Evolutionary conservation across 2,888 invertebrate species (phyloP).

Genomic region (Sinopyrophorus schimmeli): DNA sequence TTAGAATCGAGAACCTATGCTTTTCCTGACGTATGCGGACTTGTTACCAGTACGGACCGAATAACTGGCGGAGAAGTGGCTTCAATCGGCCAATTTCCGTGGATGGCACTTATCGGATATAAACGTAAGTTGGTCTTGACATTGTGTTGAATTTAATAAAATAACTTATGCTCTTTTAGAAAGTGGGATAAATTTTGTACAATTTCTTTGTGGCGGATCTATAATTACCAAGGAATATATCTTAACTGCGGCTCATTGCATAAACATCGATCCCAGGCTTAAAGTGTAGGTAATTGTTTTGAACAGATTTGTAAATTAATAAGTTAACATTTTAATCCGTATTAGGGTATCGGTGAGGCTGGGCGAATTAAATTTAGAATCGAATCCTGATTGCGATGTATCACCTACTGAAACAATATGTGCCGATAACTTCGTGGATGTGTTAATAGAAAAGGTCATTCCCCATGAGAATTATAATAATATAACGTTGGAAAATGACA

Average conservation of each 20-base stretch:
- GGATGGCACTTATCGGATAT: conserved; percentile 61
- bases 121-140: conserved; percentile 33
- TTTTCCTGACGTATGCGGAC: conserved; percentile 36
- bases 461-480: conserved; percentile 46
- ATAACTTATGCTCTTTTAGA: conserved; percentile 19
- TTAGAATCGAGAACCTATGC: background rate
- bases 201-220: conserved; percentile 47
- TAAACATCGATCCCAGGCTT: conserved; percentile 31
- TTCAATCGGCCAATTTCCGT: conserved; percentile 61
- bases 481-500: conserved; percentile 49
- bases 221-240: conserved; percentile 42
- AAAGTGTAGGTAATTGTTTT: conserved; percentile 41
- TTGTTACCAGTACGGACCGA: conserved; percentile 37
- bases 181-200: conserved; percentile 29
- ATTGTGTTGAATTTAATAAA: background rate
- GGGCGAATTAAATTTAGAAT: conserved; percentile 61
- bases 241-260: conserved; percentile 47
- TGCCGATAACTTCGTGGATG: conserved; percentile 45
- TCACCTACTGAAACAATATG: conserved; percentile 36
- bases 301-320: background rate
- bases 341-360: conserved; percentile 61
- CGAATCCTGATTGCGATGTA: conserved; percentile 55
- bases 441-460: conserved; percentile 42
- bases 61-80: conserved; percentile 58
- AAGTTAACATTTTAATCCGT: conserved; percentile 14